Base-by-base conservation (phyloP, 1,140 invertebrate species). In the Drosophila simulans region DNA sequence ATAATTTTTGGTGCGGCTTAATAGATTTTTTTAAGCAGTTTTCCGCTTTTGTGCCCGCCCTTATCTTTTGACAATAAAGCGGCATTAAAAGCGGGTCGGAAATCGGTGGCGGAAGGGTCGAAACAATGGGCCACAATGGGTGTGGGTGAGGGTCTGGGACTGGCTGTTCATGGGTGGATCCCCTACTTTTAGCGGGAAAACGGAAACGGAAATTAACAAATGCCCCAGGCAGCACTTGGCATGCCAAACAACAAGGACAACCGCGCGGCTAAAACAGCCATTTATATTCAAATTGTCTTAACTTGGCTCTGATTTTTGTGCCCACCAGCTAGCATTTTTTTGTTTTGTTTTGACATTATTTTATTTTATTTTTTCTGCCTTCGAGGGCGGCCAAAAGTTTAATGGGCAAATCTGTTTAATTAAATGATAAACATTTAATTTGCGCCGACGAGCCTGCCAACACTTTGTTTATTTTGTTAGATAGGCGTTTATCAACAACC, bases 61-160 rank as follows among this genome's bases (percentile, higher is more conserved):
- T 86, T 88, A 86, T 86, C 82, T 86, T 66, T 53, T 65, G 42
- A 74, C 82, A 86, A 88, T 86, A 86, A 86, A 86, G 77, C 51
- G 79, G 74, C 78, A 86, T 86, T 85, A 88, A 78, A 70, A 76
- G 66, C 51, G 58, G 59, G 54, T 42, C 42, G 60, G 54, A 74
- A 79, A 51, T 48, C 63, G 34, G 34, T 10, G 49, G 49, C 37
- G 34, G 49, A 34, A 22, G 40, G 49, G 34, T 39, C 57, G 49
- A 82, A 62, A 79, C 83, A 79, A 88, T 78, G 57, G 27, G 34
- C 25, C 48, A 51, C n/a, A 51, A 34, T 34, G 27, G 40, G 27
- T 20, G 37, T 22, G 15, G 15, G 17, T 39, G 25, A 17, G 27
- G 27, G 27, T 31, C 27, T 31, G 7, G 25, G 25, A 3, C 8